phyloP scores from a whole-genome alignment of 2,888 invertebrate genomes.

The Vanessa cardui region DNA sequence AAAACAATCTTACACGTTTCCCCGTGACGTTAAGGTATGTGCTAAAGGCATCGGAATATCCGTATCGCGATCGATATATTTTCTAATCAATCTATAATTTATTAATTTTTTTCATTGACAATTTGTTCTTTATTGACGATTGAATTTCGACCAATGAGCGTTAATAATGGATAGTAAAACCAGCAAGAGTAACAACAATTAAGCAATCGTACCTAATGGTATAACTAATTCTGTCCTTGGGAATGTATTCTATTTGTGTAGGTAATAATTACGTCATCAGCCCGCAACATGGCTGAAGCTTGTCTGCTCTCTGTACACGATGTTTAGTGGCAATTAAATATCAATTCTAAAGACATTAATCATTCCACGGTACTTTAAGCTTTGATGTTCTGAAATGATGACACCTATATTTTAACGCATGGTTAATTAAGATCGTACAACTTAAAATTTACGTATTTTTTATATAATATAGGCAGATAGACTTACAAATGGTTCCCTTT shows the following conservation, averaged over 20 bases:
- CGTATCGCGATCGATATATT: too few species aligned
- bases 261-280: constrained; percentile 58
- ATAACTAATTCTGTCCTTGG: background rate
- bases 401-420: constrained; percentile 6
- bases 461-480: background rate
- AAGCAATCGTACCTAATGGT: background rate
- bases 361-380: constrained; percentile 46
- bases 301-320: constrained; percentile 39
- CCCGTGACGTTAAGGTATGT: too few species aligned
- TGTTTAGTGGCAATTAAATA: constrained; percentile 73
- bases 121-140: too few species aligned
- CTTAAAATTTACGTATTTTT: background rate
- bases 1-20: too few species aligned
- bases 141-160: too few species aligned
- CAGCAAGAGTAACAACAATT: too few species aligned
- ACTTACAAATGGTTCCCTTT: too few species aligned
- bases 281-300: constrained; percentile 50
- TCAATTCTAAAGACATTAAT: constrained; percentile 72
- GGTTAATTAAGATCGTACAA: background rate
- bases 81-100: too few species aligned
- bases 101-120: too few species aligned
- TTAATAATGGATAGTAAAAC: too few species aligned
- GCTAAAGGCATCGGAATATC: too few species aligned
- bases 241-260: constrained; percentile 22
- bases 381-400: constrained; percentile 8